Conservation (phyloP, 2,888 invertebrate species). For the Malthinus flaveolus region DNA sequence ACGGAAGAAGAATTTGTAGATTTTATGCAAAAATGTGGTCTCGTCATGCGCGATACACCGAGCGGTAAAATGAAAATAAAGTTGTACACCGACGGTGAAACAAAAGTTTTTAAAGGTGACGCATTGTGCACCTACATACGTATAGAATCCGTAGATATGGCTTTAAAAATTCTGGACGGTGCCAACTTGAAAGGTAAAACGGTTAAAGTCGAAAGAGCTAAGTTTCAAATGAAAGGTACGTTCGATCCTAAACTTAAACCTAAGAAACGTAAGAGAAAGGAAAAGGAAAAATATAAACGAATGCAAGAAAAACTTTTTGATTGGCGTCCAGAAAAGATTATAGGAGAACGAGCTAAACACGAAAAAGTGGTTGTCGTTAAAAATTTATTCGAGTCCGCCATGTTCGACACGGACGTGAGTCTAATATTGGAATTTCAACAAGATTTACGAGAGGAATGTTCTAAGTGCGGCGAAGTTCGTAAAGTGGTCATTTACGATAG, state of each 20-base stretch:
- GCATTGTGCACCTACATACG: slow-evolving; percentile 95
- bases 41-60: slow-evolving; percentile 85
- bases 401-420: slow-evolving; percentile 88
- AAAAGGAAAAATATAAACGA: slow-evolving; percentile 88
- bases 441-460: slow-evolving; percentile 85
- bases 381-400: slow-evolving; percentile 86
- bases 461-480: slow-evolving; percentile 88
- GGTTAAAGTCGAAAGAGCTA: slow-evolving; percentile 87
- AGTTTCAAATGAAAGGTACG: slow-evolving; percentile 91
- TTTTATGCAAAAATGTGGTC: slow-evolving; percentile 94
- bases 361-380: slow-evolving; percentile 92
- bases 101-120: slow-evolving; percentile 89
- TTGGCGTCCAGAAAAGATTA: slow-evolving; percentile 93
- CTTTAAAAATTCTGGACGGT: slow-evolving; percentile 90
- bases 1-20: slow-evolving; percentile 89
- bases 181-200: slow-evolving; percentile 76
- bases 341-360: slow-evolving; percentile 83
- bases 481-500: slow-evolving; percentile 91
- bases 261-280: slow-evolving; percentile 85
- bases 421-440: slow-evolving; percentile 89
- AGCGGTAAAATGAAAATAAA: slow-evolving; percentile 86
- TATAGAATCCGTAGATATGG: slow-evolving; percentile 92
- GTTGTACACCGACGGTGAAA: slow-evolving; percentile 81
- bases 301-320: slow-evolving; percentile 93
- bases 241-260: slow-evolving; percentile 93